These are phyloP conservation scores for Alces alces DNA, from an alignment of 2,113 vertebrate genomes.

Conservation along the genomic window DNA sequence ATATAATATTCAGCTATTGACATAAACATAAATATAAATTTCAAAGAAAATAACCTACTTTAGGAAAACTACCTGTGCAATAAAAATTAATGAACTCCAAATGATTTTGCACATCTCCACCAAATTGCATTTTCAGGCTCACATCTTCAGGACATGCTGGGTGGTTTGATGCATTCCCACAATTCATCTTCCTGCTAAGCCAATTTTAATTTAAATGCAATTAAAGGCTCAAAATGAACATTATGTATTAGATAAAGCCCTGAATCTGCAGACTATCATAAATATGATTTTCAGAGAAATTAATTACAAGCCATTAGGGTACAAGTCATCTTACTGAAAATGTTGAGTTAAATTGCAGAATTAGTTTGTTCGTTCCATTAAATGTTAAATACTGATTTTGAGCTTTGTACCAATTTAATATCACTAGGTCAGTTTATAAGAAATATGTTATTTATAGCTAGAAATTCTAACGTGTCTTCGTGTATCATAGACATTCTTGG, in stretches of 20 bases:
- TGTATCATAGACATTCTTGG: slow-evolving; percentile 51
- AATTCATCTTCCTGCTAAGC: slow-evolving; percentile 93
- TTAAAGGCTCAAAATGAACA: slow-evolving; percentile 95
- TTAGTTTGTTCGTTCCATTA: slow-evolving; percentile 91
- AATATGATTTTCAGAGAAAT: slow-evolving; percentile 91
- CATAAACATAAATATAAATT: slow-evolving; percentile 90
- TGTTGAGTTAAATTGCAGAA: slow-evolving; percentile 91
- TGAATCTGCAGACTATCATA: slow-evolving; percentile 90
- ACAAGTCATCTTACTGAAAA: slow-evolving; percentile 91
- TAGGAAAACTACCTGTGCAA: slow-evolving; percentile 90
- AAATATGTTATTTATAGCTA: slow-evolving; percentile 73
- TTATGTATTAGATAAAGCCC: slow-evolving; percentile 95
- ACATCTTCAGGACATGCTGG: slow-evolving; percentile 91
- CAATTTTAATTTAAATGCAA: slow-evolving; percentile 97
- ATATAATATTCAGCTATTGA: slow-evolving; percentile 86
- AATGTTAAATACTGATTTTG: slow-evolving; percentile 90
- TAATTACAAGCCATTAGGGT: slow-evolving; percentile 95
- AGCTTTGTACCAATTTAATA: slow-evolving; percentile 84
- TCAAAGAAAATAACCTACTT: slow-evolving; percentile 89
- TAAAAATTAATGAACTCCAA: slow-evolving; percentile 97
- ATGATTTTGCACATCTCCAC: slow-evolving; percentile 87
- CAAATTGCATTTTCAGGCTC: slow-evolving; percentile 93
- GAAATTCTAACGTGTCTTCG: slow-evolving; percentile 63
- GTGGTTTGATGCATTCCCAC: slow-evolving; percentile 91
- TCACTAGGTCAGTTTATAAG: slow-evolving; percentile 82